Evolutionary conservation across 2,113 vertebrate species (phyloP), one percentile per base, ranked within the genome.

Genomic region (Sinocyclocheilus rhinocerous): DNA sequence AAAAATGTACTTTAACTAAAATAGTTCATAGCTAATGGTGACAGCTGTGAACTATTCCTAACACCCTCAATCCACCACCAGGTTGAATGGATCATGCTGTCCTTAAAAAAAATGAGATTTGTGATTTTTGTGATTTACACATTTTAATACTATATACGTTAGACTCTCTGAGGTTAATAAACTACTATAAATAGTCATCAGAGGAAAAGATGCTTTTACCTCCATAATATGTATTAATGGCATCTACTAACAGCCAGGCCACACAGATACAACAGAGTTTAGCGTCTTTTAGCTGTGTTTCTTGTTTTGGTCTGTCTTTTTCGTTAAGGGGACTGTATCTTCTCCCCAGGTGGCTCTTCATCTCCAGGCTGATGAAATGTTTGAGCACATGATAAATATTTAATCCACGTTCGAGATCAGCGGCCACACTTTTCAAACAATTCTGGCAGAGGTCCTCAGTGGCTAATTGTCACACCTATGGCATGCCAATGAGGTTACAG

Each of bases 381-480:
- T 80, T 26, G 13, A 77, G 59, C 84, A 76, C 72, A 83, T 61
- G 52, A 88, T 88, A 85, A 88, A 88, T 88, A 88, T 79, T 88
- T 88, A 61, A 88, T 86, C 67, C 84, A 57, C 63, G 48, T 83
- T 70, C 59, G 50, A 57, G 75, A 86, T 86, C 76, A 73, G 67
- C 11, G n/a, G 70, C 33, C 81, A 26, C 72, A 84, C 85, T 79
- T 89, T 81, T 89, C 67, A 88, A 88, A 88, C 75, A 85, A 83
- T 85, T 84, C 81, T 76, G 80, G 81, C 72, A 76, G 63, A 81
- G 87, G 80, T 88, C 84, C 84, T 61, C 45, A 45, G 80, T 86
- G 87, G 80, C 72, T 83, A 86, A 88, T 88, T 79, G 80, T 70
- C 52, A 83, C 84, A 83, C 73, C 87, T 85, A 75, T 88, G 80